A percentile compares a stretch with the other conserved stretches of the same genome.
These are phyloP conservation scores for Gonatopus flavifemur DNA, from an alignment of 1,140 invertebrate species.

Conservation along the genomic window DNA sequence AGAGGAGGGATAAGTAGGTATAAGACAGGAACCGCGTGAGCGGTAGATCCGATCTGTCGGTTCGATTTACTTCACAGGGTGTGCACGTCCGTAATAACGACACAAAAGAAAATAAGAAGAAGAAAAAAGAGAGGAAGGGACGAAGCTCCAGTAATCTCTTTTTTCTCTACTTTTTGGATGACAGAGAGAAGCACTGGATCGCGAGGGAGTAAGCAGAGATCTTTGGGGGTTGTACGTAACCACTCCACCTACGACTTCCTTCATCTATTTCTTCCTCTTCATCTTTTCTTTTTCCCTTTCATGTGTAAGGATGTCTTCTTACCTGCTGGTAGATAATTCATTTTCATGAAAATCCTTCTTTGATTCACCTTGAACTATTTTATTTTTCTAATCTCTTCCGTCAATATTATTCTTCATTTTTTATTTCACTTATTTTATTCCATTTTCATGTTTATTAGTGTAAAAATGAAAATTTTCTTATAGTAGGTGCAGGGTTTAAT, in stretches of 20 bases:
- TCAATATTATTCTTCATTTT: no score
- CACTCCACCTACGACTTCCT: conserved; percentile 9
- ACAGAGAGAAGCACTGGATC: conserved; percentile 39
- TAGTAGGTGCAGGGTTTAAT: no score
- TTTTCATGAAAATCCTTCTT: no score
- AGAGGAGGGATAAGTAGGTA: conserved; percentile 10
- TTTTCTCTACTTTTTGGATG: no score
- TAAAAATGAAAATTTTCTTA: no score
- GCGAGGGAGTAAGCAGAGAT: conserved; percentile 51
- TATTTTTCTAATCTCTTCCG: no score
- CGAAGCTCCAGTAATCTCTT: no score
- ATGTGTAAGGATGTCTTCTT: conserved; percentile 31
- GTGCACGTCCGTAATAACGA: conserved; percentile 25
- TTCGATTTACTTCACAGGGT: conserved; percentile 37
- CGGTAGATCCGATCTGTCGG: conserved; percentile 34
- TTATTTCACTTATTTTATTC: no score
- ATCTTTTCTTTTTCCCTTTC: not conserved
- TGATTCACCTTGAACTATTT: no score
- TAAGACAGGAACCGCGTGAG: not conserved
- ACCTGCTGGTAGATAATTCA: conserved; percentile 29
- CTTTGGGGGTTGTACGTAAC: conserved; percentile 46
- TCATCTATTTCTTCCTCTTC: not conserved
- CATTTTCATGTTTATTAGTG: no score
- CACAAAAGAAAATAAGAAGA: conserved; percentile 15
- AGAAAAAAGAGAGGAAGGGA: conserved; percentile 9